Percentiles rank a stretch among this genome's conserved stretches.
Conservation (phyloP, 2,888 invertebrate species). For the Teleogryllus oceanicus region DNA sequence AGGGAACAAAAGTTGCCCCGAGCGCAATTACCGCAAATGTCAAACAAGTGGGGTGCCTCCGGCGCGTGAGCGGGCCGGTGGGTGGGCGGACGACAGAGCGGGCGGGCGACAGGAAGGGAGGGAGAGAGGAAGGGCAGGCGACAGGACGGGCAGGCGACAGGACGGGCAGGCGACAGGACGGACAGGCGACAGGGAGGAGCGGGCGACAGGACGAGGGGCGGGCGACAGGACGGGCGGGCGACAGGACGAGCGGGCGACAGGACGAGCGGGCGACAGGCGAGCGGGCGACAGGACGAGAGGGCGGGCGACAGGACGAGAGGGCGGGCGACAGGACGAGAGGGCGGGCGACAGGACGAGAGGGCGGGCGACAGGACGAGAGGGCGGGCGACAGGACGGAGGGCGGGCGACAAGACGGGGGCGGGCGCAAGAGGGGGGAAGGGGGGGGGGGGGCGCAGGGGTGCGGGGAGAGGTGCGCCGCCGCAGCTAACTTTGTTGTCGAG, state of each 20-base stretch:
- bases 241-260: not conserved
- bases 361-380: too few species aligned
- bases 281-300: not conserved
- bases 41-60: not conserved
- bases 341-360: not conserved
- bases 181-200: too few species aligned
- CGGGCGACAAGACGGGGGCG: not conserved
- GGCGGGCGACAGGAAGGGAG: not conserved
- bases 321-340: not conserved
- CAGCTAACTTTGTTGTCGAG: slow-evolving; percentile 7
- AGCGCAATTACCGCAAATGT: slow-evolving; percentile 6
- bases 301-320: too few species aligned
- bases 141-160: not conserved
- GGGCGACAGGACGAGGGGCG: not conserved
- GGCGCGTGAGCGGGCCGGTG: not conserved
- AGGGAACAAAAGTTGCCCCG: not conserved
- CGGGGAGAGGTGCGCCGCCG: not conserved
- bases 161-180: not conserved
- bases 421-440: too few species aligned
- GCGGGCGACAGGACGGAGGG: not conserved
- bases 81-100: not conserved
- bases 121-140: too few species aligned
- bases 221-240: too few species aligned
- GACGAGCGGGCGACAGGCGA: not conserved
- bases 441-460: not conserved